Base-by-base conservation (phyloP, 1,140 invertebrate genomes). In the Drosophila carrolli region DNA sequence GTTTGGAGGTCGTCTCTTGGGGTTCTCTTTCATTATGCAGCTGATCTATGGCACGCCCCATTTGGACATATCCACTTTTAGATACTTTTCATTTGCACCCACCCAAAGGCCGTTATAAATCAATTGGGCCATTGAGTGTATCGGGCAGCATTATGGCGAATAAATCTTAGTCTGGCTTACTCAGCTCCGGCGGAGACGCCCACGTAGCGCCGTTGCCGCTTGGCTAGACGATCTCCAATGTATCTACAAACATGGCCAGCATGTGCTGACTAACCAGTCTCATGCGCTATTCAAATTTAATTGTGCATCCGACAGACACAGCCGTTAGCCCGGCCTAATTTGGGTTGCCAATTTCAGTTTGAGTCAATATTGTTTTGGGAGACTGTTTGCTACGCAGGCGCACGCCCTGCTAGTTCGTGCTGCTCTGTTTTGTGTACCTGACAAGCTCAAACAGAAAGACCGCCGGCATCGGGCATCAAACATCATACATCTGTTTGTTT, bases 401-500 rank as follows among this genome's bases (percentile, higher is more conserved):
- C 43, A 66, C 19, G 60, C 59, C 63, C 63, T 48, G 63, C 9
- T n/a, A 55, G 43, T 56, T 70, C 67, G 63, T 57, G 63, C 16
- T 56, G 23, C 67, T 56, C 48, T 38, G 51, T n/a, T 55, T 40
- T 61, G 51, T 32, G 59, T 62, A 32, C 59, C 48, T 70, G 67
- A 29, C 38, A 37, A 61, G 47, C 43, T 53, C 43, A 60, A 57
- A 35, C 38, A 32, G 46, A 61, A 68, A 68, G 54, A 48, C 71
- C 38, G 66, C 60, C 68, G 67, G 74, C 57, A 41, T 37, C 35
- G 62, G 37, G 46, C 74, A 66, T 66, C 75, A 59, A 58, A 54
- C 81, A 76, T 84, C 80, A 76, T 54, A 72, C 82, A 75, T 67
- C 83, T 88, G 82, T 85, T 88, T 70, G 57, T 86, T 68, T 70